Evolutionary conservation across 2,113 vertebrate species (phyloP).

Genomic region (Dromas ardeola): DNA sequence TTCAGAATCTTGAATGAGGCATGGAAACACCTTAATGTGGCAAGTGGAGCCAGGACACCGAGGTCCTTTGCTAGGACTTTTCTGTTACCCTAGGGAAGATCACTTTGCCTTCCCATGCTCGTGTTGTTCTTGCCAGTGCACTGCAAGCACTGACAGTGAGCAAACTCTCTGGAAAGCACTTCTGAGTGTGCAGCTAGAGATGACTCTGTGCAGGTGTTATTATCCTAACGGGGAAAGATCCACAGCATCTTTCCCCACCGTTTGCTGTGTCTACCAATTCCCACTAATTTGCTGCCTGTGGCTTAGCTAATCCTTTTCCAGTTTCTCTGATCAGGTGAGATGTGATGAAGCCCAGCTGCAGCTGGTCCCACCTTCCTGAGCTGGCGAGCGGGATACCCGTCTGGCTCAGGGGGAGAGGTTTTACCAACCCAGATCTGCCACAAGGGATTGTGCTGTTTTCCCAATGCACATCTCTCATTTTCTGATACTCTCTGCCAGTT

Average conservation of each 20-base stretch:
- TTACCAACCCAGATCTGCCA: neutral
- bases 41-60: neutral
- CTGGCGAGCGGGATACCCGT: fast-evolving
- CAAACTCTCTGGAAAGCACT: neutral
- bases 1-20: neutral
- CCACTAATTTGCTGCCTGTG: neutral
- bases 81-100: neutral
- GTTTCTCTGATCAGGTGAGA: neutral
- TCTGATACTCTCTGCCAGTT: neutral
- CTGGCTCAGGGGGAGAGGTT: neutral
- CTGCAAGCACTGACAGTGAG: neutral
- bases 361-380: neutral
- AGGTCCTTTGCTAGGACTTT: neutral
- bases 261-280: neutral
- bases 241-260: neutral
- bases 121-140: neutral
- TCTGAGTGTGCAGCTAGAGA: neutral
- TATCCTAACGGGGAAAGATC: neutral
- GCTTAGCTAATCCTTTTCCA: neutral
- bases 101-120: neutral
- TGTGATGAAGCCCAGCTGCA: neutral
- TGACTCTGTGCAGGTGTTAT: neutral
- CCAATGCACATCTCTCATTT: neutral
- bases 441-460: neutral
- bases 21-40: neutral